A percentile compares a stretch with the other conserved stretches of the same genome.
phyloP scores from a whole-genome alignment of 2,113 vertebrate genomes.

The Grus americana region DNA sequence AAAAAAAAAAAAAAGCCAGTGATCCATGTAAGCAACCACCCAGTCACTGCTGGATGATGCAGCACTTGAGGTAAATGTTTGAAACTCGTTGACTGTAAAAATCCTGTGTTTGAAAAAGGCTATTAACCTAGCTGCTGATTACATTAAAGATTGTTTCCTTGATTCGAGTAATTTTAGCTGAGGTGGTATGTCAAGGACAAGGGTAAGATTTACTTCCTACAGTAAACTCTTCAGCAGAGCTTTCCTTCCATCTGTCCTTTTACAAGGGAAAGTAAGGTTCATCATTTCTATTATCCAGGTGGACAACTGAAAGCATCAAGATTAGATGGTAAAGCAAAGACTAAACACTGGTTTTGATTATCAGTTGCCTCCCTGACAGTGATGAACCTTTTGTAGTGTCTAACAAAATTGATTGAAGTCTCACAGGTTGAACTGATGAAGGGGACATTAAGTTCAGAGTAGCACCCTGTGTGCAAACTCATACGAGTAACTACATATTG shows the following conservation, averaged over 20 bases:
- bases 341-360: background rate
- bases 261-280: background rate
- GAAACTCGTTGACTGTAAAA: background rate
- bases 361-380: background rate
- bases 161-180: conserved; percentile 11
- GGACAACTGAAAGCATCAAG: background rate
- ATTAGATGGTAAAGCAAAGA: background rate
- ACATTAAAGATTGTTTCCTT: background rate
- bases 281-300: background rate
- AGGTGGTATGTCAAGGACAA: background rate
- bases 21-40: background rate
- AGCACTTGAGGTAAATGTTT: background rate
- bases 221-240: background rate
- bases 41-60: background rate
- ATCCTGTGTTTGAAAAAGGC: background rate
- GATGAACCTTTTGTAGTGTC: background rate
- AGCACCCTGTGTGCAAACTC: background rate
- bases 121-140: background rate
- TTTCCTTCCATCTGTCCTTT: background rate
- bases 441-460: background rate
- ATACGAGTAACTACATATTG: background rate
- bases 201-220: background rate
- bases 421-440: background rate
- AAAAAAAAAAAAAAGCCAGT: background rate
- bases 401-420: background rate